phyloP scores from a whole-genome alignment of 2,888 invertebrate genomes.

The Nephrocerus scutellatus region DNA sequence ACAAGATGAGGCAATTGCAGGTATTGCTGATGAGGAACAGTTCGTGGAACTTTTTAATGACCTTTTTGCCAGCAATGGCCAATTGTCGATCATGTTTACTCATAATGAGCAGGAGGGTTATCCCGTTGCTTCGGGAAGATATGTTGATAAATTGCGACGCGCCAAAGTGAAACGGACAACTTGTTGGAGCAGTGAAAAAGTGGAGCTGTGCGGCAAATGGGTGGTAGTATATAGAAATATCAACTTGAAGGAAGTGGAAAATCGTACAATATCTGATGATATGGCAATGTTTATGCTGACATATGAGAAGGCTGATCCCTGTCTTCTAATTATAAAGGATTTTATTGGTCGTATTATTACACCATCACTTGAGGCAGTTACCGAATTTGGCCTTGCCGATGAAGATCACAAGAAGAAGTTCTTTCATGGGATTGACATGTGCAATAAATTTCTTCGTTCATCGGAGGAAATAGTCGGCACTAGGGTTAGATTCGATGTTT shows the following conservation, averaged over 20 bases:
- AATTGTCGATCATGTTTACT: constrained; percentile 58
- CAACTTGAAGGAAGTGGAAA: constrained; percentile 54
- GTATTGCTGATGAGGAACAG: constrained; percentile 60
- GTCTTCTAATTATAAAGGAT: constrained; percentile 29
- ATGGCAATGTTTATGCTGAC: constrained; percentile 31
- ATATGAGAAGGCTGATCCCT: constrained; percentile 23
- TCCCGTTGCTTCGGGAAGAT: constrained; percentile 47
- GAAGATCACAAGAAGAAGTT: constrained; percentile 51
- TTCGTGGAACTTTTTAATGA: constrained; percentile 57
- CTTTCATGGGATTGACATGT: constrained; percentile 54
- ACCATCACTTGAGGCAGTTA: constrained; percentile 48
- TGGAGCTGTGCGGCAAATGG: constrained; percentile 55
- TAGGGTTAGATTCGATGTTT: constrained; percentile 56
- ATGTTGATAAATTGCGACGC: constrained; percentile 32
- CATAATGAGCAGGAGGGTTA: constrained; percentile 61
- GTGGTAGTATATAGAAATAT: constrained; percentile 63
- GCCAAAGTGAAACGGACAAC: constrained; percentile 52
- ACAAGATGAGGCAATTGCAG: constrained; percentile 60
- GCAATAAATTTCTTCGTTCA: constrained; percentile 50
- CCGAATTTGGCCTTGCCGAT: constrained; percentile 53
- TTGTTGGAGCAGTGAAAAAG: constrained; percentile 57
- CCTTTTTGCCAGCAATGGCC: constrained; percentile 57
- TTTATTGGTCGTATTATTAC: constrained; percentile 41
- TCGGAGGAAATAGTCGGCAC: constrained; percentile 61
- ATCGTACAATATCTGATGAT: constrained; percentile 57